Evolutionary conservation across 2,113 vertebrate genomes (phyloP).

Genomic region (Megaceryle torquata): DNA sequence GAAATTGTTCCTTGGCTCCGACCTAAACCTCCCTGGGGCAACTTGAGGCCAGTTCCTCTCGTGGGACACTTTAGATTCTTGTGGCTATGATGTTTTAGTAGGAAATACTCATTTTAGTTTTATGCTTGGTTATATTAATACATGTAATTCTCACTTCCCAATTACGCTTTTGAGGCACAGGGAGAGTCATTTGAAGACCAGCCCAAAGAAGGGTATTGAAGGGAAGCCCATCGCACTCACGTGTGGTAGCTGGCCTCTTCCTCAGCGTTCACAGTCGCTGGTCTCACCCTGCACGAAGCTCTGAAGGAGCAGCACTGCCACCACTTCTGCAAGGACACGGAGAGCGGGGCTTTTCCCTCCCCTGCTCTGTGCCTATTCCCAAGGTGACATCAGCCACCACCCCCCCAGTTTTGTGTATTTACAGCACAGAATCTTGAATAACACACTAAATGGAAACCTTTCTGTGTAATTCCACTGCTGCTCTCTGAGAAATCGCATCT

Average conservation of each 20-base stretch:
- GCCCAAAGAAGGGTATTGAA: neutral
- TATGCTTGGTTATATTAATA: neutral
- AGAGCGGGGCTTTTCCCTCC: too few species aligned
- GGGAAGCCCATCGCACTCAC: neutral
- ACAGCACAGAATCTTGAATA: neutral
- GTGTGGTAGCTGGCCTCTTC: neutral
- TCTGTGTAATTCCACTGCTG: neutral
- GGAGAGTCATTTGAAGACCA: neutral
- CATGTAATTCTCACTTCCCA: neutral
- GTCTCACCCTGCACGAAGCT: too few species aligned
- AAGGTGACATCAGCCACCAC: too few species aligned
- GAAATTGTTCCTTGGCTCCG: neutral
- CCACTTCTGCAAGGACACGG: too few species aligned
- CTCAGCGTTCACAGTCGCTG: too few species aligned
- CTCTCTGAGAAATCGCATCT: neutral
- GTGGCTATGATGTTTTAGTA: neutral
- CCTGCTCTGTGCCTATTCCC: neutral
- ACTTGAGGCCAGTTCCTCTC: too few species aligned
- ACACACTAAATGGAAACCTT: neutral
- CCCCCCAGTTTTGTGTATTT: neutral
- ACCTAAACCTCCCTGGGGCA: too few species aligned
- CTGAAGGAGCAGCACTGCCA: neutral
- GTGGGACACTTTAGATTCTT: too few species aligned
- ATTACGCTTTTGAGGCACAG: neutral
- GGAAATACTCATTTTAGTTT: neutral